A percentile compares a stretch with the other conserved stretches of the same genome.
Evolutionary conservation across 1,140 invertebrate species (phyloP).

Genomic region (Rhyacophila brunnea): DNA sequence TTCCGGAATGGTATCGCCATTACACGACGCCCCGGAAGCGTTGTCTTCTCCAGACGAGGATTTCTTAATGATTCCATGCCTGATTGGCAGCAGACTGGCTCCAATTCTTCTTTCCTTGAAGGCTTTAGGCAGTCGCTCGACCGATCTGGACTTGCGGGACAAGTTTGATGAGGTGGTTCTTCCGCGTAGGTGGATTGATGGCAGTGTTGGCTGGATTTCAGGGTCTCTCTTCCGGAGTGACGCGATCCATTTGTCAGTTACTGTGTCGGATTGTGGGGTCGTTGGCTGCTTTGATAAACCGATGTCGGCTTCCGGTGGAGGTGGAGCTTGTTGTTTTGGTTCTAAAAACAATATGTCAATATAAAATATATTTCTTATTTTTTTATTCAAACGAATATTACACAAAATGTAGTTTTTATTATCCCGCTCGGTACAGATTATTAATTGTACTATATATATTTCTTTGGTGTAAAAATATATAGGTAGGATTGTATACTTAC

Average conservation of each 20-base stretch:
- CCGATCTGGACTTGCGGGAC: slow-evolving; percentile 54
- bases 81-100: slow-evolving; percentile 37
- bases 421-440: too few relatives aligned
- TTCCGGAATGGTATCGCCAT: slow-evolving; percentile 45
- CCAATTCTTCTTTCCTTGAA: slow-evolving; percentile 37
- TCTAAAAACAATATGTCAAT: too few relatives aligned
- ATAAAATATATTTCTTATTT: too few relatives aligned
- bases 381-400: too few relatives aligned
- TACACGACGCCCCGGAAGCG: slow-evolving; percentile 36
- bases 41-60: slow-evolving; percentile 26
- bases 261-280: slow-evolving; percentile 44
- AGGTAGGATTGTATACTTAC: too few relatives aligned
- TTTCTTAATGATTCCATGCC: slow-evolving; percentile 24
- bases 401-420: too few relatives aligned
- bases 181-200: slow-evolving; percentile 55
- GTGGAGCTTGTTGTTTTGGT: slow-evolving; percentile 12
- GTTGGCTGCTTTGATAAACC: slow-evolving; percentile 35
- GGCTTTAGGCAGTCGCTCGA: slow-evolving; percentile 51
- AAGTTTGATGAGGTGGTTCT: slow-evolving; percentile 44
- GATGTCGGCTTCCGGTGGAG: slow-evolving; percentile 15
- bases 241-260: slow-evolving; percentile 59
- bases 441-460: too few relatives aligned
- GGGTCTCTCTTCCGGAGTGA: slow-evolving; percentile 63
- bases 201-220: slow-evolving; percentile 63
- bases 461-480: too few relatives aligned